Evolutionary conservation across 2,888 invertebrate genomes (phyloP).

Genomic region (Calephelis perditalis): DNA sequence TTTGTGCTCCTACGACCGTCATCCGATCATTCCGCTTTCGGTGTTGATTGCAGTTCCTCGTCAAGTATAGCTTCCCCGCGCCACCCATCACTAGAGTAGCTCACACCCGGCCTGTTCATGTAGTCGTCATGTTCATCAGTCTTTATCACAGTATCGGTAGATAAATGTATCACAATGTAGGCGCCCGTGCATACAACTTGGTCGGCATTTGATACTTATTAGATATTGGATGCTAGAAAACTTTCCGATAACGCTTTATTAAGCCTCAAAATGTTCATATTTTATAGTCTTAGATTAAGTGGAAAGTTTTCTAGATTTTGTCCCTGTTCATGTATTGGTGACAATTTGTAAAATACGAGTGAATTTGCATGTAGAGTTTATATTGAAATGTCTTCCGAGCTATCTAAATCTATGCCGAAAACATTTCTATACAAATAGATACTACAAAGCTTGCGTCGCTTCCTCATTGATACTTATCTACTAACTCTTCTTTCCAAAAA

Average conservation of each 20-base stretch:
- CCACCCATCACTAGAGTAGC: constrained; percentile 57
- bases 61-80: constrained; percentile 62
- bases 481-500: constrained; percentile 40
- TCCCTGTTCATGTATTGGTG: constrained; percentile 27
- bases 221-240: constrained; percentile 57
- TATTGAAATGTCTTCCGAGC: constrained; percentile 69
- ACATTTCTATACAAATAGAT: constrained; percentile 52
- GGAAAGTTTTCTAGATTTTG: constrained; percentile 71
- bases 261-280: constrained; percentile 41
- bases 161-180: constrained; percentile 77
- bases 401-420: constrained; percentile 59
- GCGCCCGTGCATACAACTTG: constrained; percentile 66
- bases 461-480: constrained; percentile 53
- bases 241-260: constrained; percentile 55
- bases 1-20: constrained; percentile 44
- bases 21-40: constrained; percentile 73
- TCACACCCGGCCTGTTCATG: constrained; percentile 68
- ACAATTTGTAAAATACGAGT: constrained; percentile 29
- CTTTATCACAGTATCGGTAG: constrained; percentile 67
- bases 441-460: constrained; percentile 63
- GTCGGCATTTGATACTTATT: constrained; percentile 48
- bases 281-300: constrained; percentile 47
- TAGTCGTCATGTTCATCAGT: constrained; percentile 66
- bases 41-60: constrained; percentile 66
- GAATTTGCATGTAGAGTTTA: constrained; percentile 37